These are phyloP conservation scores for Perca schrenkii DNA, from an alignment of 2,113 vertebrate species.

Conservation along the genomic window DNA sequence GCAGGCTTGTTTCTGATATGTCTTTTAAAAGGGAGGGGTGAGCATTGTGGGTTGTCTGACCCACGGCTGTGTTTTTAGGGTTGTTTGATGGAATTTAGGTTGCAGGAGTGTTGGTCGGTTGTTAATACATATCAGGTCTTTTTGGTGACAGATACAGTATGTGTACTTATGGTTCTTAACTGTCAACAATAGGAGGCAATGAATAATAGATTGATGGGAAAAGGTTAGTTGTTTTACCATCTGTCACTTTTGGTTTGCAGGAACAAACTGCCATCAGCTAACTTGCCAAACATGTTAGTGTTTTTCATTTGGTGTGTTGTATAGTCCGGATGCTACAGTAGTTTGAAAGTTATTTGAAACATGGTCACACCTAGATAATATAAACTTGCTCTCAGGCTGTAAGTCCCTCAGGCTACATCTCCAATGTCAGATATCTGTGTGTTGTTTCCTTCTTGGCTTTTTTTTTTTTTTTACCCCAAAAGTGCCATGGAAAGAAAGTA, in stretches of 20 bases:
- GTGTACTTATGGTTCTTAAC: neutral
- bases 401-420: neutral
- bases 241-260: constrained; percentile 19
- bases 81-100: constrained; percentile 49
- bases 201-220: constrained; percentile 8
- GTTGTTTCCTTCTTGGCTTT: neutral
- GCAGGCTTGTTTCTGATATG: constrained; percentile 65
- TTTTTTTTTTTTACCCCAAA: neutral
- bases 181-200: constrained; percentile 19
- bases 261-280: constrained; percentile 19
- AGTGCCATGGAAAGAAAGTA: neutral
- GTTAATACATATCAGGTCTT: neutral
- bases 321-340: neutral
- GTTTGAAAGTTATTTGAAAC: constrained; percentile 6
- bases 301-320: neutral
- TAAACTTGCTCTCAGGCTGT: neutral
- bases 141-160: constrained; percentile 21
- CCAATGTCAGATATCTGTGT: neutral
- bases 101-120: neutral
- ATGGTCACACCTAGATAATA: neutral
- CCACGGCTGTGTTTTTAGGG: constrained; percentile 24
- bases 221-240: constrained; percentile 25
- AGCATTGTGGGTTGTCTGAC: constrained; percentile 38
- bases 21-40: constrained; percentile 52
- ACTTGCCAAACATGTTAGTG: constrained; percentile 18